Percentiles rank a stretch among this genome's conserved stretches.
Conservation (phyloP, 1,140 invertebrate genomes). For the Rhopalosiphum padi region DNA sequence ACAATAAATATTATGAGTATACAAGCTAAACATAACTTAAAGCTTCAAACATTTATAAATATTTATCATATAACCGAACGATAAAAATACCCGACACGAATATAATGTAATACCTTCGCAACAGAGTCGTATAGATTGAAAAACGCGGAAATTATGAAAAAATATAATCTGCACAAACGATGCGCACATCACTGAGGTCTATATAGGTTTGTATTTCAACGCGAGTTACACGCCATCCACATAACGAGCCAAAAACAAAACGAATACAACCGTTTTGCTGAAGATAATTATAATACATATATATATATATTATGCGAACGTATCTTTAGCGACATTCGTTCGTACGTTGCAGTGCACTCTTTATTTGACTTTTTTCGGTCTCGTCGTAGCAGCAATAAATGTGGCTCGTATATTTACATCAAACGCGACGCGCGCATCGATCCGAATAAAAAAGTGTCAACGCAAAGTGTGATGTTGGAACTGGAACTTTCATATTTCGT, state of each 20-base stretch:
- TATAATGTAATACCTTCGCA: neutral
- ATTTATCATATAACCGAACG: neutral
- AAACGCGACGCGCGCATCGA: neutral
- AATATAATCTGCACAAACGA: neutral
- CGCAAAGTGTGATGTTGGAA: neutral
- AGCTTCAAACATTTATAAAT: neutral
- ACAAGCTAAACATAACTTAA: neutral
- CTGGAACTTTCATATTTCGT: neutral
- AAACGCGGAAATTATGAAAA: neutral
- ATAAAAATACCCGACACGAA: neutral
- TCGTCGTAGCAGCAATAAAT: neutral
- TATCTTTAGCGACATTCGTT: neutral
- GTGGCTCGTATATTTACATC: neutral
- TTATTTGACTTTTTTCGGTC: neutral
- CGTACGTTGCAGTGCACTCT: neutral
- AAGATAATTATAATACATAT: neutral
- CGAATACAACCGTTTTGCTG: no score
- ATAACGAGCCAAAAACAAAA: neutral
- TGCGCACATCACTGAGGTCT: neutral
- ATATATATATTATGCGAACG: neutral
- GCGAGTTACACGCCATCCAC: neutral
- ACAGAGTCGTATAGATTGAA: neutral
- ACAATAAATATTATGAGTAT: neutral
- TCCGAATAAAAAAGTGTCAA: neutral
- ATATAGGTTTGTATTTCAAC: neutral